These are phyloP conservation scores for Tinea semifulvella DNA, from an alignment of 2,888 invertebrate species.

Conservation along the genomic window DNA sequence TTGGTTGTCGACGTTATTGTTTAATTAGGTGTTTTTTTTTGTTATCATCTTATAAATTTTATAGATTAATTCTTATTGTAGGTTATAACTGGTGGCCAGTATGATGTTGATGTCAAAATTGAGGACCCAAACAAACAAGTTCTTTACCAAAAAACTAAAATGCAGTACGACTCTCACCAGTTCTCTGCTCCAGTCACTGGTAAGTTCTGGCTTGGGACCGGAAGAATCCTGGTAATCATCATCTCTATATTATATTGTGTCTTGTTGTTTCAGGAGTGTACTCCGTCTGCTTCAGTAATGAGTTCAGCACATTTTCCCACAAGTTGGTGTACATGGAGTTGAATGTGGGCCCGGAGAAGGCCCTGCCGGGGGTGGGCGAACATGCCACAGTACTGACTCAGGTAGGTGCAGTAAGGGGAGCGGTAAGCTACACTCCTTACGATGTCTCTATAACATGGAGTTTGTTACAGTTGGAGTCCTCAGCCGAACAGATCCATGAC, in stretches of 20 bases:
- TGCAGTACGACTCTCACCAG: conserved; percentile 94
- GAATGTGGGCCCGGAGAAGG: conserved; percentile 91
- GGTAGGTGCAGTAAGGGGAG: conserved; percentile 65
- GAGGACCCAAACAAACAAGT: conserved; percentile 88
- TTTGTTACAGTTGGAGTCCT: conserved; percentile 85
- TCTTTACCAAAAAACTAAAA: conserved; percentile 91
- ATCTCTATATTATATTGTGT: too few species aligned
- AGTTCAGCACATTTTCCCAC: conserved; percentile 98
- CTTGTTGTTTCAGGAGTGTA: conserved; percentile 76
- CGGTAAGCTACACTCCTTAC: too few species aligned
- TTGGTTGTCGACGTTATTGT: too few species aligned
- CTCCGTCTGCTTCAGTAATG: conserved; percentile 96
- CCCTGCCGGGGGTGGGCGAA: conserved; percentile 84
- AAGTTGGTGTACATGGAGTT: conserved; percentile 99
- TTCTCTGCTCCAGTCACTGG: conserved; percentile 75
- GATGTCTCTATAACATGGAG: too few species aligned
- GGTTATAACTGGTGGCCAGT: conserved; percentile 99
- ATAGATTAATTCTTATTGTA: conserved; percentile 40
- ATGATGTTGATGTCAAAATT: conserved; percentile 95
- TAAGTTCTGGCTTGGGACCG: too few species aligned
- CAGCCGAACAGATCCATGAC: conserved; percentile 90
- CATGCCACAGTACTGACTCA: conserved; percentile 94
- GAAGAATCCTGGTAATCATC: too few species aligned
- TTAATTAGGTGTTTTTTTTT: background rate
- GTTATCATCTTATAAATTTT: background rate